Percentiles rank a stretch among this genome's conserved stretches.
phyloP scores from a whole-genome alignment of 2,113 vertebrate species.

The Tychaedon coryphoeus region DNA sequence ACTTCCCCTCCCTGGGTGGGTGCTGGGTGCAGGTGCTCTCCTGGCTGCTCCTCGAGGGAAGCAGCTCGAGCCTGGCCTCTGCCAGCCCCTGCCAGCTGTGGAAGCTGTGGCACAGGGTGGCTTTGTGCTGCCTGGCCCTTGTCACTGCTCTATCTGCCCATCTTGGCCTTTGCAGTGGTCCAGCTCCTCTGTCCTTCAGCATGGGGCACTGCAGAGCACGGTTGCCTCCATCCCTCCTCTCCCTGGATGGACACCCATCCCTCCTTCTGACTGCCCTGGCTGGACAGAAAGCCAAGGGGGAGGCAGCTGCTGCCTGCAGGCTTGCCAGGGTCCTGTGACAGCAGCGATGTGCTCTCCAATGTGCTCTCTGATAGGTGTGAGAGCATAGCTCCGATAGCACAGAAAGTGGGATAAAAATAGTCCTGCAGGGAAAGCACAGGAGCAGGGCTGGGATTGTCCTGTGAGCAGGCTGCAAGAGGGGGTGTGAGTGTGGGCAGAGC shows the following conservation, averaged over 20 bases:
- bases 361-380: accelerated
- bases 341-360: accelerated
- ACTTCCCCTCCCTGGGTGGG: background rate
- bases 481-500: background rate
- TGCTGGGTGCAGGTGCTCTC: background rate
- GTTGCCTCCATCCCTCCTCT: background rate
- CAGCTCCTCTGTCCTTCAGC: accelerated
- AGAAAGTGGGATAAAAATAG: slow-evolving; percentile 26
- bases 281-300: background rate
- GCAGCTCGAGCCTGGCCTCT: background rate
- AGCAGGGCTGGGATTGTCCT: background rate
- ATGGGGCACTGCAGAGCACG: accelerated
- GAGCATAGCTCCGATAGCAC: background rate
- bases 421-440: background rate
- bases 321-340: background rate
- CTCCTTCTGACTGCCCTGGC: background rate
- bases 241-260: background rate
- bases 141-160: background rate
- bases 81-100: background rate
- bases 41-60: background rate
- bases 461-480: background rate
- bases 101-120: background rate
- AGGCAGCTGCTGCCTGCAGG: background rate
- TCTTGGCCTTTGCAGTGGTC: background rate
- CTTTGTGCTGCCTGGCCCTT: background rate